These are phyloP conservation scores for Pterophyllum scalare DNA, from an alignment of 2,113 vertebrate species.

Conservation along the genomic window DNA sequence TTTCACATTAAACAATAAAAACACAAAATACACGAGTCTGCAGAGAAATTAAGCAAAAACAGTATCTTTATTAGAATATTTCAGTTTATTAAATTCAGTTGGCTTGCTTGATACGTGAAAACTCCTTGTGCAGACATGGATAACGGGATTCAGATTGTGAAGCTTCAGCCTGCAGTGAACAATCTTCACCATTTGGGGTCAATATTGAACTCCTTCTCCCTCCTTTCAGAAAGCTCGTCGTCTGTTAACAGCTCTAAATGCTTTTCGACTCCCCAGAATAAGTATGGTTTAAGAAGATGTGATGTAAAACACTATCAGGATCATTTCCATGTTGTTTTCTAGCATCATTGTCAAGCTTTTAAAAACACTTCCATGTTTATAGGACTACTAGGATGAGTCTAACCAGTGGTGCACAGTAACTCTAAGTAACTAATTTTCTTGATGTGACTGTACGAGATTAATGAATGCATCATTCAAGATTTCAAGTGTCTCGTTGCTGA, in stretches of 20 bases:
- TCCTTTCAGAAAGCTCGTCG: background rate
- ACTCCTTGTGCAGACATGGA: background rate
- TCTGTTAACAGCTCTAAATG: background rate
- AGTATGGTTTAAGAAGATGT: slow-evolving; percentile 6
- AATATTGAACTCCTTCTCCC: slow-evolving; percentile 24
- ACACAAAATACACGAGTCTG: background rate
- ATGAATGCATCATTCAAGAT: background rate
- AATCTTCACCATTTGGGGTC: slow-evolving; percentile 44
- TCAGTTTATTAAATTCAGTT: slow-evolving; percentile 27
- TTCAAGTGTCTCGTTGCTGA: background rate
- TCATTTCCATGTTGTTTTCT: background rate
- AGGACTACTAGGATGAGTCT: background rate
- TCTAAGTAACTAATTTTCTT: background rate
- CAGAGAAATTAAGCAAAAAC: background rate
- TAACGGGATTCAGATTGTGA: background rate
- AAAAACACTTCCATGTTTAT: background rate
- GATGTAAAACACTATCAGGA: background rate
- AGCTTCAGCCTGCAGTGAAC: slow-evolving; percentile 25
- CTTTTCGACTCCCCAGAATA: background rate
- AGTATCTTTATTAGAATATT: slow-evolving; percentile 3
- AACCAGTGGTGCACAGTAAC: background rate
- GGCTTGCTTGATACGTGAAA: slow-evolving; percentile 16
- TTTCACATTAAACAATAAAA: background rate
- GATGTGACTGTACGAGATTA: background rate
- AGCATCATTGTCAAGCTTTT: background rate